Percentiles rank a stretch among this genome's conserved stretches.
Conservation (phyloP, 2,888 invertebrate genomes). For the Drosophila koepferae region DNA sequence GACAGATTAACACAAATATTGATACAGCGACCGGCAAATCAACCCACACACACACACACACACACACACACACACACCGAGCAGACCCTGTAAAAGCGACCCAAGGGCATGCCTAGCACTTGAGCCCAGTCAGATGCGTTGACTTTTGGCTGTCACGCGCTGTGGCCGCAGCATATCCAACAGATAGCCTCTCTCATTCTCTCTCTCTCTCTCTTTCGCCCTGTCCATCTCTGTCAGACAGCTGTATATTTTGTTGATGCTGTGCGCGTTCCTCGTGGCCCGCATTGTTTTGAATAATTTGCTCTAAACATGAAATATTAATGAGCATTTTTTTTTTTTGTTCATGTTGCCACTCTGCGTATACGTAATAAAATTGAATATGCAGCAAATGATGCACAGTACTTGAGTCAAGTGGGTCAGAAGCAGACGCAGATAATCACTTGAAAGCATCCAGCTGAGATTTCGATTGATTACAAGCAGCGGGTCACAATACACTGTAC, state of each 20-base stretch:
- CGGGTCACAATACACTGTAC: background rate
- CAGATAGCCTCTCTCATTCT: slow-evolving; percentile 14
- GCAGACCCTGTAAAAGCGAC: slow-evolving; percentile 1
- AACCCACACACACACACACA: slow-evolving; percentile 20
- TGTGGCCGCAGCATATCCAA: slow-evolving; percentile 54
- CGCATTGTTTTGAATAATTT: slow-evolving; percentile 80
- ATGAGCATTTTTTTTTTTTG: slow-evolving; percentile 64
- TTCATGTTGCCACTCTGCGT: slow-evolving; percentile 55
- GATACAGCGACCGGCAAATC: slow-evolving; percentile 62
- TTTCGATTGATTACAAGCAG: slow-evolving; percentile 37
- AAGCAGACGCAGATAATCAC: slow-evolving; percentile 53
- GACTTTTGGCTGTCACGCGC: slow-evolving; percentile 65
- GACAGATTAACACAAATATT: slow-evolving; percentile 81
- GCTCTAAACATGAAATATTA: slow-evolving; percentile 79
- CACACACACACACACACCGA: slow-evolving; percentile 5
- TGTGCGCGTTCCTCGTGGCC: slow-evolving; percentile 60
- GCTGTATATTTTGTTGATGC: slow-evolving; percentile 60
- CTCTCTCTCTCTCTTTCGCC: background rate
- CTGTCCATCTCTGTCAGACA: background rate
- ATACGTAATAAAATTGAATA: slow-evolving; percentile 78
- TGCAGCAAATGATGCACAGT: slow-evolving; percentile 63
- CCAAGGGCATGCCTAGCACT: slow-evolving; percentile 50
- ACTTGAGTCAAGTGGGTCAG: slow-evolving; percentile 27
- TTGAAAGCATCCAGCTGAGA: slow-evolving; percentile 52
- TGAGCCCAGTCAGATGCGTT: slow-evolving; percentile 59